phyloP scores from a whole-genome alignment of 2,888 invertebrate species.

The Eristalis pertinax region DNA sequence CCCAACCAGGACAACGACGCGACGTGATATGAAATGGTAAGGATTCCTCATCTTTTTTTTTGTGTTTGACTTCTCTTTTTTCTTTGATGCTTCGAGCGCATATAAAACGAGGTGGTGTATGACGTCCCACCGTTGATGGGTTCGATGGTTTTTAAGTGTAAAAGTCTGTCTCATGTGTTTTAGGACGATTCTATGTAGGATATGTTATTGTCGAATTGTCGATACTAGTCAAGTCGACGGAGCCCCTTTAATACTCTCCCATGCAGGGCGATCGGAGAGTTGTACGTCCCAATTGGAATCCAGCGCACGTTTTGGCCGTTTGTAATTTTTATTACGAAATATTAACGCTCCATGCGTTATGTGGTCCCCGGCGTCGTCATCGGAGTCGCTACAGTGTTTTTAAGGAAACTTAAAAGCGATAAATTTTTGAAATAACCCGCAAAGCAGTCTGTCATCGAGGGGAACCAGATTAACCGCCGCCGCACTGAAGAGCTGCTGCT shows the following conservation, averaged over 20 bases:
- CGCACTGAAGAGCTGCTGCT: constrained; percentile 51
- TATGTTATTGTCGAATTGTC: constrained; percentile 47
- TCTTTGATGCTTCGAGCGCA: constrained; percentile 9
- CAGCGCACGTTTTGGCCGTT: constrained; percentile 63
- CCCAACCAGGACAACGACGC: constrained; percentile 56
- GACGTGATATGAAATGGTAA: constrained; percentile 65
- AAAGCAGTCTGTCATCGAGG: constrained; percentile 69
- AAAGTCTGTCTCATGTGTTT: constrained; percentile 61
- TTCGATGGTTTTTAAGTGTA: constrained; percentile 58
- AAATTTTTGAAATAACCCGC: constrained; percentile 64
- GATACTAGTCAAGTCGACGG: constrained; percentile 25
- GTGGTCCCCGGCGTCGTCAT: constrained; percentile 22
- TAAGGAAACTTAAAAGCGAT: constrained; percentile 67
- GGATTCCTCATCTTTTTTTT: constrained; percentile 22
- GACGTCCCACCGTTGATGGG: constrained; percentile 34
- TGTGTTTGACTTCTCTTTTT: neutral
- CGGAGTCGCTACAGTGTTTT: constrained; percentile 41
- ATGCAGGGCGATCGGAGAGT: neutral
- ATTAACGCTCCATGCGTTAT: constrained; percentile 68
- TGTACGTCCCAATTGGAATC: constrained; percentile 39
- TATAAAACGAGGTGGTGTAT: constrained; percentile 29
- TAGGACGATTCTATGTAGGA: constrained; percentile 50
- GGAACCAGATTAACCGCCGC: constrained; percentile 69
- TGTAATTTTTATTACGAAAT: constrained; percentile 70
- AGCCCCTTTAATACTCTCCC: constrained; percentile 23